Evolutionary conservation across 2,113 vertebrate genomes (phyloP).

Genomic region (Upupa epops): DNA sequence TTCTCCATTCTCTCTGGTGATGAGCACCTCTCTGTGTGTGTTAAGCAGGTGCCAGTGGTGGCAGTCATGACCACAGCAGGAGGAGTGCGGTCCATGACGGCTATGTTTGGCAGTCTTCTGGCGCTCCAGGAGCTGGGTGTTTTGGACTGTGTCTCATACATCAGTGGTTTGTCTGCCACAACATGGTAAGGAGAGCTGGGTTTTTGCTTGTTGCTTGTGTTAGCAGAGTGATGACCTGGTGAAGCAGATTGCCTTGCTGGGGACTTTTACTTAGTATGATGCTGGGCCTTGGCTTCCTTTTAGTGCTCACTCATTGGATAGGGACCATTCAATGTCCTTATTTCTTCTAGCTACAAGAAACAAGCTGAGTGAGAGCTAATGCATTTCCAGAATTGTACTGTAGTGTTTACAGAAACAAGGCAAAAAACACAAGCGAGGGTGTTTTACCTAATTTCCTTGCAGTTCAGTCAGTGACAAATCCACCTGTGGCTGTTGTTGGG

Average conservation of each 20-base stretch:
- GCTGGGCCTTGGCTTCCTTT: not conserved
- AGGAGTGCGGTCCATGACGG: constrained; percentile 81
- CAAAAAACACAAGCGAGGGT: not conserved
- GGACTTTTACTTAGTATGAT: not conserved
- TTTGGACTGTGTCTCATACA: constrained; percentile 81
- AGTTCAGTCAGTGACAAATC: not conserved
- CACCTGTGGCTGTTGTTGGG: not conserved
- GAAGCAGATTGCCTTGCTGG: not conserved
- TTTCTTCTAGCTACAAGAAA: not conserved
- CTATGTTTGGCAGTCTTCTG: constrained; percentile 78
- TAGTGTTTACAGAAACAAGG: not conserved
- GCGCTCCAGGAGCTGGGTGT: constrained; percentile 81
- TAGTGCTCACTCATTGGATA: not conserved
- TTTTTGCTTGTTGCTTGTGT: not conserved
- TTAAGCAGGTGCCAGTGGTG: constrained; percentile 80
- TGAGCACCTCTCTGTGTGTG: not conserved
- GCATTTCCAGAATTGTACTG: not conserved
- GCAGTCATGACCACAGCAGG: constrained; percentile 83
- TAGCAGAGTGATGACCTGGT: not conserved
- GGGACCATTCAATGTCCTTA: not conserved
- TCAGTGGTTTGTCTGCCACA: constrained; percentile 84
- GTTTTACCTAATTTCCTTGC: not conserved
- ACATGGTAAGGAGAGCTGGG: constrained; percentile 81
- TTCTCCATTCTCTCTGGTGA: not conserved
- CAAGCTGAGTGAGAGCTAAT: not conserved